Conservation (phyloP, 2,888 invertebrate species). For the Minunthozetes semirufus region DNA sequence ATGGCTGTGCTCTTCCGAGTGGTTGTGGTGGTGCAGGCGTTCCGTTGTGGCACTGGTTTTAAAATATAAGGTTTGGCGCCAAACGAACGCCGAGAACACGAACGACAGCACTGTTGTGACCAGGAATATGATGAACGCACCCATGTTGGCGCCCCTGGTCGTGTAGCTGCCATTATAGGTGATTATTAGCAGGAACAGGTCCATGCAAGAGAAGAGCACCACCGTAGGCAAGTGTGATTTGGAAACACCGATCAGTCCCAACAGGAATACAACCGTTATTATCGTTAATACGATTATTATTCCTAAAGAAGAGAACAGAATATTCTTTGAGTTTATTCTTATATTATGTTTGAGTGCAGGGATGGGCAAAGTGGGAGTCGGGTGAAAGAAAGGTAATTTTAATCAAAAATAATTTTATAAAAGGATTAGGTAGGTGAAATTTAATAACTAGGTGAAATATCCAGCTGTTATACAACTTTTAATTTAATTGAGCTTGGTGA, state of each 20-base stretch:
- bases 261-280: slow-evolving; percentile 19
- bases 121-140: slow-evolving; percentile 7
- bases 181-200: background rate
- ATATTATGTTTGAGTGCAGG: too few species aligned
- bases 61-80: background rate
- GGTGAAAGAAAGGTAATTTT: too few species aligned
- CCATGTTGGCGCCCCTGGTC: background rate
- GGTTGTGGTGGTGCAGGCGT: background rate
- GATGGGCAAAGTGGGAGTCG: too few species aligned
- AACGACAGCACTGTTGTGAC: background rate
- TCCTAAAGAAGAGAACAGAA: background rate
- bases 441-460: too few species aligned
- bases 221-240: slow-evolving; percentile 5
- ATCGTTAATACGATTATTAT: slow-evolving; percentile 17
- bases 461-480: too few species aligned
- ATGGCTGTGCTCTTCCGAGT: background rate
- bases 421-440: too few species aligned
- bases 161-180: background rate
- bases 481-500: too few species aligned
- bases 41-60: slow-evolving; percentile 1
- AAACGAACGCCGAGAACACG: background rate
- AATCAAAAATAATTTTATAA: too few species aligned
- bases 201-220: background rate
- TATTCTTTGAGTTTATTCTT: background rate
- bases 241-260: slow-evolving; percentile 15